A percentile compares a stretch with the other conserved stretches of the same genome.
Evolutionary conservation across 2,113 vertebrate species (phyloP).

Genomic region (Suncus etruscus): DNA sequence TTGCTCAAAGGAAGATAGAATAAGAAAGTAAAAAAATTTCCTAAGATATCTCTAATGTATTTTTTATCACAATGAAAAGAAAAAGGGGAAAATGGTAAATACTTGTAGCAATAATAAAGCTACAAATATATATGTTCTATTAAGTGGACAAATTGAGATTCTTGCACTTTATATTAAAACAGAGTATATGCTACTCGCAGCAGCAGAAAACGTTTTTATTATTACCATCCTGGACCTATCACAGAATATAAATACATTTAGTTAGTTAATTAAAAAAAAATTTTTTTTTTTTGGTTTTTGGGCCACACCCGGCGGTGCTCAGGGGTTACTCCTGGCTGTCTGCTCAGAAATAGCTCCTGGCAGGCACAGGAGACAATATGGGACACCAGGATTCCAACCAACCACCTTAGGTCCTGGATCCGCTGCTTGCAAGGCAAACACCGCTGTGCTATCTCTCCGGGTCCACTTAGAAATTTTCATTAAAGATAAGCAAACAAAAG

Average conservation of each 20-base stretch:
- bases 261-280: no score
- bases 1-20: no score
- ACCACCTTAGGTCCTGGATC: no score
- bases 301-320: no score
- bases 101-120: not conserved
- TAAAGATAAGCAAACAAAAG: not conserved
- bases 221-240: not conserved
- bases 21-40: no score
- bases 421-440: no score
- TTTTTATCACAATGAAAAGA: not conserved
- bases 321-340: no score
- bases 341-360: no score
- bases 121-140: not conserved
- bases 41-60: not conserved
- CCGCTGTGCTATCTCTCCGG: no score
- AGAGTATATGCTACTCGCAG: not conserved
- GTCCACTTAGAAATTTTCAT: not conserved
- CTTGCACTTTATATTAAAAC: not conserved
- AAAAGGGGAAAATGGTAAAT: not conserved
- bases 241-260: not conserved
- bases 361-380: no score
- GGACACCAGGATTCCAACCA: no score
- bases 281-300: no score
- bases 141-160: not conserved
- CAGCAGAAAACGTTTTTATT: not conserved